Evolutionary conservation across 1,140 invertebrate genomes (phyloP).

Genomic region (Apis florea): DNA sequence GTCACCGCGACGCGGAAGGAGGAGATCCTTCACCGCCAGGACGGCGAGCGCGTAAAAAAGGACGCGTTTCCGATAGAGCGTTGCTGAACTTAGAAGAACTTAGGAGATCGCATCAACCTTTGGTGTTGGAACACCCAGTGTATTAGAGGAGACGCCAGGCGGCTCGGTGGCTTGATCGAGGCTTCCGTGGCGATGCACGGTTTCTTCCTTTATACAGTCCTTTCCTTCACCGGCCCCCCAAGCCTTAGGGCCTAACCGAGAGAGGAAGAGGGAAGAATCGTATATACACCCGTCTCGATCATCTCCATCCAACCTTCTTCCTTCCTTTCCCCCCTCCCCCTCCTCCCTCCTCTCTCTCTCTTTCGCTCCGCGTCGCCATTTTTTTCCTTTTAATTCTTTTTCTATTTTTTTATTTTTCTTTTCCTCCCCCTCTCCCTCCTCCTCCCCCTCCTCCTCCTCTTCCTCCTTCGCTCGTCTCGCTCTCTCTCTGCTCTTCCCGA

Average conservation of each 20-base stretch:
- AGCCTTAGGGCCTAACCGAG: constrained; percentile 52
- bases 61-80: constrained; percentile 56
- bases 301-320: neutral
- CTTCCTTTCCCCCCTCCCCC: neutral
- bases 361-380: neutral
- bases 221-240: constrained; percentile 57
- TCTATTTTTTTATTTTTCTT: neutral
- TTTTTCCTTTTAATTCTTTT: neutral
- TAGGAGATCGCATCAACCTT: constrained; percentile 44
- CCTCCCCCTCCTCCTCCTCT: constrained; percentile 18
- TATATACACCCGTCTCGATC: neutral
- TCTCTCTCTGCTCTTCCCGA: constrained; percentile 24
- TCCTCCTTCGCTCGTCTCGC: neutral
- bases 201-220: constrained; percentile 66
- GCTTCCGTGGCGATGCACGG: constrained; percentile 65
- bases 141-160: constrained; percentile 58
- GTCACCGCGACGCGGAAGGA: constrained; percentile 1
- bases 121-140: constrained; percentile 56
- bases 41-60: constrained; percentile 42
- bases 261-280: constrained; percentile 1
- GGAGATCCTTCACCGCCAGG: constrained; percentile 39
- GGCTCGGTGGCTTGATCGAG: constrained; percentile 59
- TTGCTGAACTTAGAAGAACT: constrained; percentile 38
- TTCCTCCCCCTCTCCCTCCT: neutral
- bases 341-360: constrained; percentile 12